Evolutionary conservation across 2,113 vertebrate species (phyloP), one percentile per base, ranked within the genome.

Genomic region (Bubalus kerabau): DNA sequence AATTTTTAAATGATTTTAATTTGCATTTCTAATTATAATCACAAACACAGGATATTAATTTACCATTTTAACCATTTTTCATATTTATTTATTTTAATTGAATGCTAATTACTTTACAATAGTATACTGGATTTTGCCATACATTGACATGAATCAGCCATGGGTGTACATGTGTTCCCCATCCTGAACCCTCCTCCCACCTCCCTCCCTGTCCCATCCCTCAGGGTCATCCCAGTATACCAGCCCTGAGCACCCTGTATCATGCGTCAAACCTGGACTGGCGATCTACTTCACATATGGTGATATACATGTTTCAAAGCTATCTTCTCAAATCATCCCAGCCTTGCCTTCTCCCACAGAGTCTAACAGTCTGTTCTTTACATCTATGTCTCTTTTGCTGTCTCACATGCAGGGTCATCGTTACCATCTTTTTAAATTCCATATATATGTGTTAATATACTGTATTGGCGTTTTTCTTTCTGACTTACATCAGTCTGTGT

Each of bases 141-240:
- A 40, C 19, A 71, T 40, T 11, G 21, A 40, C n/a, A 71, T 23
- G 11, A 71, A 71, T 23, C n/a, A 40, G 67, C n/a, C 67, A 71
- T 13, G 5, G n/a, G n/a, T 71, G 10, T 71, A 23, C n/a, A 12
- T 40, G n/a, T 40, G 17, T 23, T 71, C n/a, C 4, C 10, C 19
- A 71, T 13, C 67, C 67, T 21, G n/a, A 71, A 12, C 2, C 9
- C 30, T 3, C 2, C 16, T 21, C n/a, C n/a, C n/a, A 21, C 19
- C 19, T 23, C n/a, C 9, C 64, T 19, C 64, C 0, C 2, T 4
- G 11, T 10, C n/a, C 19, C 9, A 36, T 71, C 4, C 64, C n/a
- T 71, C 64, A 21, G 64, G n/a, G 64, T 71, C n/a, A 23, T 71
- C 17, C 64, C 64, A 67, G 17, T 36, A 4, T 32, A 67, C 17